Percentiles rank a stretch among this genome's conserved stretches.
These are phyloP conservation scores for Lagocephalus sceleratus DNA, from an alignment of 2,797 vertebrate species.

Conservation along the genomic window DNA sequence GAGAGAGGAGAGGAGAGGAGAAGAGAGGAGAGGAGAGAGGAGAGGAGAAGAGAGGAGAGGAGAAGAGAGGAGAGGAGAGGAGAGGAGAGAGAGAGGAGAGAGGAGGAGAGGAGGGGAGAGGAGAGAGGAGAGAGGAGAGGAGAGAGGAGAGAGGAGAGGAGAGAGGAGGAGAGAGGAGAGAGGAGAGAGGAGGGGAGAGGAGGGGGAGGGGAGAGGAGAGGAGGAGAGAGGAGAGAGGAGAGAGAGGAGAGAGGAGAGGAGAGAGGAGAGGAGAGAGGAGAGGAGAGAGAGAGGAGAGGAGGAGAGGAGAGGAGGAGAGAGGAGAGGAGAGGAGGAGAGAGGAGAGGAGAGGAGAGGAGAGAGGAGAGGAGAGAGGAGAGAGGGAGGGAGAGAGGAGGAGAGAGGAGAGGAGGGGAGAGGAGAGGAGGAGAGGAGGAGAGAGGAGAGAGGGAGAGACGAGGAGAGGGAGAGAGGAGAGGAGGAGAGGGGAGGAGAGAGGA, in stretches of 20 bases:
- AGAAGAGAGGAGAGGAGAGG: conserved; percentile 51
- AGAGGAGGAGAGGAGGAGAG: conserved; percentile 71
- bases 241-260: too few species aligned
- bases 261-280: conserved; percentile 32
- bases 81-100: conserved; percentile 56
- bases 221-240: conserved; percentile 22
- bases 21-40: conserved; percentile 25
- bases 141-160: conserved; percentile 64
- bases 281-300: conserved; percentile 52
- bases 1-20: conserved; percentile 65
- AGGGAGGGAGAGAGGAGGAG: conserved; percentile 45
- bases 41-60: conserved; percentile 34
- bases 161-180: conserved; percentile 69
- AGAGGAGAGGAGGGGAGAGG: conserved; percentile 49
- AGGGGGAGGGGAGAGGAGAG: conserved; percentile 30
- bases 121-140: conserved; percentile 31
- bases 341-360: too few species aligned
- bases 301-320: conserved; percentile 70
- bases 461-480: too few species aligned
- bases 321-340: conserved; percentile 47
- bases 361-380: conserved; percentile 33
- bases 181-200: too few species aligned
- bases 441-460: too few species aligned
- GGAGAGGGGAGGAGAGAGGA: background rate
- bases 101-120: too few species aligned